Evolutionary conservation across 2,888 invertebrate genomes (phyloP), one percentile per base, ranked within the genome.

Genomic region (Apeira syringaria): DNA sequence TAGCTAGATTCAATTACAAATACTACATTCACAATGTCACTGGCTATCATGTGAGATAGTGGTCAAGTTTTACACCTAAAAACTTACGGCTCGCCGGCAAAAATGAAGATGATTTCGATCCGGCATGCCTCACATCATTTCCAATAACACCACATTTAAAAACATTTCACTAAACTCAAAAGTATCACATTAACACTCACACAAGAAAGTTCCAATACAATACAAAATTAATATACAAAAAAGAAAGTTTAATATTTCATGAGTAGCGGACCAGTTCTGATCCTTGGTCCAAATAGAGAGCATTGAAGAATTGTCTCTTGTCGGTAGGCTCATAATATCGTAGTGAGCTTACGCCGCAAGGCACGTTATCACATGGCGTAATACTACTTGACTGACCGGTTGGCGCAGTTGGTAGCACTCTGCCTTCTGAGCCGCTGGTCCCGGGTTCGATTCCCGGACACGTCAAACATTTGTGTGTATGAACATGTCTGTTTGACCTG

Each of bases 101-200:
- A 69, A 67, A 42, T 68, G 64, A 17, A 85, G 63, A 56, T 80
- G 61, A 40, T 85, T 79, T 8, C 81, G 74, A 76, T 86, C 85
- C 57, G 86, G 87, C 87, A 88, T 88, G 59, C 68, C 68, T 53
- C 50, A 59, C 52, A 59, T 49, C 48, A 53, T 42, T 24, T 50
- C 33, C 37, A 31, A 18, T 27, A 25, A 26, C 31, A 28, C 17
- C 34, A 18, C 32, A 45, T 25, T 2, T n/a, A 9, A 25, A 29
- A 24, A 6, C 12, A 15, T 4, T 15, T 15, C 15, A 15, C 15
- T 15, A 15, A 15, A 4, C 4, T 15, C 15, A 3, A 15, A 15
- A 15, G 15, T 15, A 15, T 15, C 15, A 15, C 15, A 15, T 15
- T 2, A 15, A 15, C 15, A 7, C 25, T 2, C 2, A 15, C 15